A percentile compares a stretch with the other conserved stretches of the same genome.
Evolutionary conservation across 2,113 vertebrate genomes (phyloP).

Genomic region (Orycteropus afer): DNA sequence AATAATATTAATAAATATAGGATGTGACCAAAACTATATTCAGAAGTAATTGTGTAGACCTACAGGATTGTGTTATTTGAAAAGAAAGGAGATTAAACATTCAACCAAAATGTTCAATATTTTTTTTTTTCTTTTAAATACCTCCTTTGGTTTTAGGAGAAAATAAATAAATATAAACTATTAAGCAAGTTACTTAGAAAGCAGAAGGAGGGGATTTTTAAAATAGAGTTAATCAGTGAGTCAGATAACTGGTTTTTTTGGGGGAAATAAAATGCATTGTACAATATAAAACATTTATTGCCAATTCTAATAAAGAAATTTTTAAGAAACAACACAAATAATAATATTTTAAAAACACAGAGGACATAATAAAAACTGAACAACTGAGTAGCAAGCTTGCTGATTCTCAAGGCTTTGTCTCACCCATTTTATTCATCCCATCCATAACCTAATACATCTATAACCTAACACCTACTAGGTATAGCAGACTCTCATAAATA

Average conservation of each 20-base stretch:
- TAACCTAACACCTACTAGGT: neutral
- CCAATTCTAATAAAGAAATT: constrained; percentile 25
- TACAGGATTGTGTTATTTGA: neutral
- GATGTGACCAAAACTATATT: neutral
- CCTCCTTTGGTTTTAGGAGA: neutral
- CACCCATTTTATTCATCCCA: neutral
- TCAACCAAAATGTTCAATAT: neutral
- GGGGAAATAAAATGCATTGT: constrained; percentile 5
- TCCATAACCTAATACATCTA: neutral
- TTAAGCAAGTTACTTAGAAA: neutral
- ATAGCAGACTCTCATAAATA: constrained; percentile 24
- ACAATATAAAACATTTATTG: neutral
- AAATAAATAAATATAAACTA: neutral
- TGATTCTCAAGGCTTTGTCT: constrained; percentile 12
- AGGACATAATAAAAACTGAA: neutral
- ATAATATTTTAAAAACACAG: constrained; percentile 38
- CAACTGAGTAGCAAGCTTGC: neutral
- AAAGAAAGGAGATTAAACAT: neutral
- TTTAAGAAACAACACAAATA: neutral
- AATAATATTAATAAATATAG: neutral
- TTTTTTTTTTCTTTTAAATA: neutral
- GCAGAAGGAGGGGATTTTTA: neutral
- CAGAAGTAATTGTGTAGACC: neutral
- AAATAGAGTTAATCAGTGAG: neutral
- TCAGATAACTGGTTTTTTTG: neutral